A percentile compares a stretch with the other conserved stretches of the same genome.
Conservation (phyloP, 2,113 vertebrate genomes). For the Dipodomys stephensi region DNA sequence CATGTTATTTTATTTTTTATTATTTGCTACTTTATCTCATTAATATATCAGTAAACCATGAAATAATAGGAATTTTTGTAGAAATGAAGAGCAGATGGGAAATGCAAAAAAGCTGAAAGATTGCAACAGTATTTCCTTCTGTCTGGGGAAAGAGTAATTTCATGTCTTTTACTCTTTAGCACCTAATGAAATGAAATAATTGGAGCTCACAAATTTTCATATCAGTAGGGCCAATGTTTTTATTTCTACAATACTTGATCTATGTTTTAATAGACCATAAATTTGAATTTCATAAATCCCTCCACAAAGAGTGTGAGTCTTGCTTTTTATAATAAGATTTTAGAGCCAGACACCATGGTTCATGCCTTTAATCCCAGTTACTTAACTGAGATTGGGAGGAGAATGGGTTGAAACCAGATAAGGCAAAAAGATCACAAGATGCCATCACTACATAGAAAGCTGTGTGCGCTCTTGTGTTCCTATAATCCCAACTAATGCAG, state of each 20-base stretch:
- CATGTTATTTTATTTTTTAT: not conserved
- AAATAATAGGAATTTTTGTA: not conserved
- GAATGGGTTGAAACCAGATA: too few relatives aligned
- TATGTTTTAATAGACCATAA: conserved; percentile 50
- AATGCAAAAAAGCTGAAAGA: not conserved
- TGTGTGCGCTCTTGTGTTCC: too few relatives aligned
- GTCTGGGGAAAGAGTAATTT: not conserved
- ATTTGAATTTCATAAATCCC: conserved; percentile 12
- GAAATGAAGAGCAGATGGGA: not conserved
- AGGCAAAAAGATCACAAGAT: too few relatives aligned
- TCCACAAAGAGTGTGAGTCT: not conserved
- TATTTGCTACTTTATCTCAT: not conserved
- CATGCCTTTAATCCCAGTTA: too few relatives aligned
- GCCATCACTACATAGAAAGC: too few relatives aligned
- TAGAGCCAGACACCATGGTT: too few relatives aligned
- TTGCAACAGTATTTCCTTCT: not conserved
- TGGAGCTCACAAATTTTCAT: not conserved
- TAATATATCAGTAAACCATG: not conserved
- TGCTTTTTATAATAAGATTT: not conserved
- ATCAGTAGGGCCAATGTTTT: conserved; percentile 2
- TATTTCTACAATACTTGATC: conserved; percentile 30
- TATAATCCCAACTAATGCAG: too few relatives aligned
- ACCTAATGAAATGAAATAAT: conserved; percentile 8
- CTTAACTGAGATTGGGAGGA: too few relatives aligned
- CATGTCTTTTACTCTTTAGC: conserved; percentile 12